phyloP scores from a whole-genome alignment of 1,140 invertebrate genomes.

The Drosophila fuyamai region DNA sequence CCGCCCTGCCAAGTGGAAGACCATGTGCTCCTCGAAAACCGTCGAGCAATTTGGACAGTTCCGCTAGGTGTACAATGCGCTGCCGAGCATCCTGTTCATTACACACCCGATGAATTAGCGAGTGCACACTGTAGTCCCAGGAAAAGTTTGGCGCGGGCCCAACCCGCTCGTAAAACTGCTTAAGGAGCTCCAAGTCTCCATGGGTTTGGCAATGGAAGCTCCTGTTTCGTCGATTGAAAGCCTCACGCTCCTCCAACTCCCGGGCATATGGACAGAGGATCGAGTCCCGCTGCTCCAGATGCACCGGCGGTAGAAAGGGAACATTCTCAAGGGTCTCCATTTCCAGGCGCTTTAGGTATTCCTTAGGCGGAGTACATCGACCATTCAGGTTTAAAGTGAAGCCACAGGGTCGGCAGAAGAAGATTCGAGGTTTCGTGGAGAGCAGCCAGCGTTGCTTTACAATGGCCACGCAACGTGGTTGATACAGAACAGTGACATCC shows the following conservation, averaged over 20 bases:
- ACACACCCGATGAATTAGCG: slow-evolving; percentile 50
- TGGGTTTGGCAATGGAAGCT: slow-evolving; percentile 46
- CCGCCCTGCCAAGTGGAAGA: background rate
- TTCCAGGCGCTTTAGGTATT: slow-evolving; percentile 44
- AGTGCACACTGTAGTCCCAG: slow-evolving; percentile 61
- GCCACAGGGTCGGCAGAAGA: slow-evolving; percentile 32
- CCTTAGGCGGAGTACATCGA: slow-evolving; percentile 48
- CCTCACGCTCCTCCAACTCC: slow-evolving; percentile 52
- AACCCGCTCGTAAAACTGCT: slow-evolving; percentile 31
- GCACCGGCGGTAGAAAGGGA: background rate
- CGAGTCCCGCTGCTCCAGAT: rapidly evolving
- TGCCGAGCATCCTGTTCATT: background rate
- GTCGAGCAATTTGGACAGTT: slow-evolving; percentile 31
- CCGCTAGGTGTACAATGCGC: slow-evolving; percentile 36
- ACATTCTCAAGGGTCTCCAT: background rate
- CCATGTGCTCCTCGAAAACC: slow-evolving; percentile 2
- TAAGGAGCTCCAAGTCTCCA: slow-evolving; percentile 41
- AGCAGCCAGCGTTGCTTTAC: slow-evolving; percentile 64
- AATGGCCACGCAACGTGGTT: slow-evolving; percentile 49
- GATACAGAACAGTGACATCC: slow-evolving; percentile 46
- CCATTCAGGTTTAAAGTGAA: slow-evolving; percentile 61
- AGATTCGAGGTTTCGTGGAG: slow-evolving; percentile 37
- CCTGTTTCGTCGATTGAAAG: slow-evolving; percentile 58
- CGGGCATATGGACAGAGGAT: slow-evolving; percentile 40
- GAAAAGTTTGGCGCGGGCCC: background rate